These are phyloP conservation scores for Tragulus kanchil DNA, from an alignment of 2,113 vertebrate genomes.

Conservation along the genomic window DNA sequence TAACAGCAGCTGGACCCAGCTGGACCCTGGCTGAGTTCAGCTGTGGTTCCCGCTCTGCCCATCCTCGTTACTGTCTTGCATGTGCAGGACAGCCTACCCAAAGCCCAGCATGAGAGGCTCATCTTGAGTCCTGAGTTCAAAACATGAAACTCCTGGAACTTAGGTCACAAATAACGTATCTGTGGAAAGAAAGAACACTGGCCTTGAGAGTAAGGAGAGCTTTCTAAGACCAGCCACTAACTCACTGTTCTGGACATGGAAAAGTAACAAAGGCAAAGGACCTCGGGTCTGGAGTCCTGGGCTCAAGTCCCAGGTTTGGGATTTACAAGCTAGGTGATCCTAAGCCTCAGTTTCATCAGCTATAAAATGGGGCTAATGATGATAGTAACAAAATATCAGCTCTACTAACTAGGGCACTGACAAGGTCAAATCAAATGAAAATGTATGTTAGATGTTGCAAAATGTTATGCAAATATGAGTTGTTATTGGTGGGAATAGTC, in stretches of 20 bases:
- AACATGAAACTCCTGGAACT: neutral
- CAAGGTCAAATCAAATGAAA: slow-evolving; percentile 16
- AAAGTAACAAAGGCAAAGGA: neutral
- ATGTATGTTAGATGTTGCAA: neutral
- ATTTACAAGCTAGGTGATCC: neutral
- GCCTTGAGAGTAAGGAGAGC: neutral
- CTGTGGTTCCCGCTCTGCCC: neutral
- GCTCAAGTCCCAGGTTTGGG: neutral
- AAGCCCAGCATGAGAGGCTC: neutral
- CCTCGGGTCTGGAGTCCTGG: neutral
- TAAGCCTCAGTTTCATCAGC: neutral
- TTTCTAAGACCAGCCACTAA: neutral
- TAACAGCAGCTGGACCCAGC: neutral
- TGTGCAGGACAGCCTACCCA: neutral
- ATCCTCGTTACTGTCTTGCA: neutral
- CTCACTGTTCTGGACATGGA: neutral
- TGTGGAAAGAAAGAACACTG: neutral
- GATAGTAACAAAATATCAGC: neutral
- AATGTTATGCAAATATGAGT: neutral
- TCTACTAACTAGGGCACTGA: neutral
- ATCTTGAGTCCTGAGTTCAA: neutral
- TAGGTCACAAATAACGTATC: neutral
- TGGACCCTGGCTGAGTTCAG: neutral
- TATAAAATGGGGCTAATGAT: neutral
- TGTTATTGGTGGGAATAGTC: neutral